A percentile compares a stretch with the other conserved stretches of the same genome.
Conservation (phyloP, 1,140 invertebrate species). For the Theocolax elegans region DNA sequence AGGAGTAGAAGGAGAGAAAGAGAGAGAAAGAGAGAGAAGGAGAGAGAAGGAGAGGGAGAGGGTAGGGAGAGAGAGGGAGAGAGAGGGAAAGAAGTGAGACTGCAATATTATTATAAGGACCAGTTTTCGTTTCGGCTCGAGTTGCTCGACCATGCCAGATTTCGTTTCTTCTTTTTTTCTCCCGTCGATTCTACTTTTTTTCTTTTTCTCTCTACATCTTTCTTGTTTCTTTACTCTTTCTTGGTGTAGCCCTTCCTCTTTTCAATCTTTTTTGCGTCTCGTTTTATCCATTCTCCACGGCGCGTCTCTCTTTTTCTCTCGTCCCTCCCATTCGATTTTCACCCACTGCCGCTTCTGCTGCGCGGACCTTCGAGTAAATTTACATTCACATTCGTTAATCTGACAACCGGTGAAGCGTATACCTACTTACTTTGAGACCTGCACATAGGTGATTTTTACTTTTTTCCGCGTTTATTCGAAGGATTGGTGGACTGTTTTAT, state of each 20-base stretch:
- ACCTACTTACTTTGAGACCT: background rate
- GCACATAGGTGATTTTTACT: background rate
- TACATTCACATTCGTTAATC: conserved; percentile 50
- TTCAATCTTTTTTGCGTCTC: background rate
- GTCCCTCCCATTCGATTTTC: conserved; percentile 46
- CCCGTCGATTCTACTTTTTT: conserved; percentile 6
- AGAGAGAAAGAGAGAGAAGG: background rate
- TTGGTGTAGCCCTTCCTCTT: background rate
- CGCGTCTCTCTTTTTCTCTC: conserved; percentile 37
- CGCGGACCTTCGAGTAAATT: conserved; percentile 45
- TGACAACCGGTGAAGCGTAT: conserved; percentile 25
- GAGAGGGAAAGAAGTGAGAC: too few species aligned
- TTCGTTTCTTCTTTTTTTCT: conserved; percentile 1
- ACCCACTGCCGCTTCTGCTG: conserved; percentile 42
- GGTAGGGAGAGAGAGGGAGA: conserved; percentile 31
- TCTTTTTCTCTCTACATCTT: background rate
- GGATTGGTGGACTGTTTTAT: too few species aligned
- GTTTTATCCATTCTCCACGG: conserved; percentile 41
- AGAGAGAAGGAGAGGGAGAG: conserved; percentile 16
- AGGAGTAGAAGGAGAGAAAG: conserved; percentile 5
- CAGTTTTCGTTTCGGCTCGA: conserved; percentile 46
- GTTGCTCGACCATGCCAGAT: conserved; percentile 23
- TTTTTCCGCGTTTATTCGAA: too few species aligned
- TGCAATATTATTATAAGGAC: conserved; percentile 51
- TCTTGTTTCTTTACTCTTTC: conserved; percentile 12